Evolutionary conservation across 2,113 vertebrate genomes (phyloP), one percentile per base, ranked within the genome.

Genomic region (Ciconia maguari): DNA sequence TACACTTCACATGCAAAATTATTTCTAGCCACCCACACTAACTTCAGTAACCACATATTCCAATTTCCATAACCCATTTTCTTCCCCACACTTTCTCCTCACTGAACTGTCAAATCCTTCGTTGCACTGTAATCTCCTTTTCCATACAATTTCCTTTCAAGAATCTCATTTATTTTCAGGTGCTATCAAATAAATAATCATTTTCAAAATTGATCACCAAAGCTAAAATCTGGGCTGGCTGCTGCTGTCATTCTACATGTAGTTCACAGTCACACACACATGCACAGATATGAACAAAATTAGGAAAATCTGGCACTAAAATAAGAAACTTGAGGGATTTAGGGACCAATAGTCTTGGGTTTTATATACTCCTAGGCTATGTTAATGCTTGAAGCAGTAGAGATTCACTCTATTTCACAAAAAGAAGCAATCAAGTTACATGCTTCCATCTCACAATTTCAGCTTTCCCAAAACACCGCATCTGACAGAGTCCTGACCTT

Each of bases 21-120:
- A 94, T 92, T 97, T 97, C 94, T 90, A 96, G 71, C 92, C 95
- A 94, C 96, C 96, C 94, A 96, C 94, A 89, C 88, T 81, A 95
- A 84, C 88, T 94, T 86, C 92, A 87, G 86, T 89, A 97, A 95
- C 96, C 92, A 96, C 90, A 95, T 94, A 96, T 78, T 95, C 64
- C 85, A 42, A 96, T 97, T 96, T 96, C 96, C 95, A 96, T 96
- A 97, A 96, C 88, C 90, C 79, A 83, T 96, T 92, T 96, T 95
- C 92, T 86, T 96, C 85, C 83, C 51, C 55, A 89, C 91, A 89
- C n/a, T 88, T 88, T 95, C 82, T 94, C 77, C 90, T 94, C 20
- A 0, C 78, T 89, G 83, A 92, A 95, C 88, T 94, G 88, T 93
- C 93, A 96, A 90, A 94, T 84, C 77, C 36, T 91, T 89, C 57